Base-by-base conservation (phyloP, 2,888 invertebrate genomes). In the Helicoverpa assulta region DNA sequence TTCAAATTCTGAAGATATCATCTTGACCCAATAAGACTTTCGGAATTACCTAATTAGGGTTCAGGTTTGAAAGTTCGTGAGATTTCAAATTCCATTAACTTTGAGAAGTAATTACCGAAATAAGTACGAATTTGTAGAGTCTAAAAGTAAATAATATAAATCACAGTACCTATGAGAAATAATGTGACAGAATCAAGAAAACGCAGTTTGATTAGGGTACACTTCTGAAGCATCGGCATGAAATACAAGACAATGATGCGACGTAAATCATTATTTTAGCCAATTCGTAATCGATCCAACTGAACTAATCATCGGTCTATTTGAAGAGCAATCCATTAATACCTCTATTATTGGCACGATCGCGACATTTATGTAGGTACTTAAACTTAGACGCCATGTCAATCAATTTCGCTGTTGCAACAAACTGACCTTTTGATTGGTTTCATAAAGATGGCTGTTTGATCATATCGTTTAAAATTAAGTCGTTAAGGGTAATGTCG, bases 341-440 rank as follows among this genome's bases (percentile, higher is more conserved):
- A n/a, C n/a, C n/a, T n/a, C n/a, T n/a, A 66, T 56, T 8, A 21
- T 70, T 77, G 80, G 70, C 75, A 79, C 61, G 61, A 59, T 29
- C 53, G 26, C 33, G 37, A 62, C 53, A 60, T 66, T 68, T 65
- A 53, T 19, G 33, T 50, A 52, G 4, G 18, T 60, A 54, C 55
- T 63, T 77, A 43, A 52, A 78, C 68, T 78, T 68, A 75, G 76
- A 77, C 70, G 76, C 70, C 77, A 66, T 79, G 37, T 63, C 59
- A 70, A 70, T 77, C 70, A 66, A 66, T 70, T 66, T 60, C 52
- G 37, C 56, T 75, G 70, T 77, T 61, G 16, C 18, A 64, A 78
- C 53, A 21, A 37, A 14, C 50, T 74, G 64, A 69, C 65, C 79
- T 70, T 79, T 78, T 56, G 57, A 62, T 74, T 26, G 21, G 26